These are phyloP conservation scores for Poeciliopsis retropinna DNA, from an alignment of 2,113 vertebrate genomes.

Conservation along the genomic window DNA sequence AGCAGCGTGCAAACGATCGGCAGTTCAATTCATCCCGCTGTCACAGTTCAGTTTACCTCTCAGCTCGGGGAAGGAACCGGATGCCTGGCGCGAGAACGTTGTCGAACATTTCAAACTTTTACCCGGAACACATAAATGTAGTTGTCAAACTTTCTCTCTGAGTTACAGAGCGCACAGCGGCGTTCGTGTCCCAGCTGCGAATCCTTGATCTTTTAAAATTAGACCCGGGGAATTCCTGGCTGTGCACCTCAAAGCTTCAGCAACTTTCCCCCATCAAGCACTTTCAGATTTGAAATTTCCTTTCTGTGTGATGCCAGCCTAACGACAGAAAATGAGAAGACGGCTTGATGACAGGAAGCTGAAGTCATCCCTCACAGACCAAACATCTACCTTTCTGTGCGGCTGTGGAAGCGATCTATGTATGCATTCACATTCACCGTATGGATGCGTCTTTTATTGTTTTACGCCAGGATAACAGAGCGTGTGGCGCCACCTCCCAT, in stretches of 20 bases:
- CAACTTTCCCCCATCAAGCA: slow-evolving; percentile 25
- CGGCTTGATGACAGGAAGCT: slow-evolving; percentile 39
- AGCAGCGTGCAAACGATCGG: slow-evolving; percentile 12
- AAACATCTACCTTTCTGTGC: slow-evolving; percentile 10
- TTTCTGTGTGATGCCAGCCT: slow-evolving; percentile 45
- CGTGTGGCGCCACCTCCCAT: slow-evolving; percentile 21
- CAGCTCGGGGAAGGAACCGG: slow-evolving; percentile 12
- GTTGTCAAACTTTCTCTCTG: background rate
- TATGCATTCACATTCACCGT: background rate
- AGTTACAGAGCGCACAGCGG: background rate
- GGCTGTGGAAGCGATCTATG: background rate
- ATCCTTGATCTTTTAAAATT: slow-evolving; percentile 34
- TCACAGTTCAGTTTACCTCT: slow-evolving; percentile 7
- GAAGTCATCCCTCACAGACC: slow-evolving; percentile 26
- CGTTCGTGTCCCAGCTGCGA: slow-evolving; percentile 25
- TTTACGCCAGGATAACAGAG: slow-evolving; percentile 8
- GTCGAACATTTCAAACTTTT: background rate
- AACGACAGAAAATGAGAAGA: slow-evolving; percentile 34
- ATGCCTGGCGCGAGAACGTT: background rate
- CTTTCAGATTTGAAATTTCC: slow-evolving; percentile 21
- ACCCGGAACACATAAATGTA: background rate
- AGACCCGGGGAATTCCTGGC: slow-evolving; percentile 62
- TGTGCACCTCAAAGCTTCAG: slow-evolving; percentile 56
- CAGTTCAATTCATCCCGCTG: slow-evolving; percentile 29
- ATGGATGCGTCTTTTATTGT: background rate